These are phyloP conservation scores for Dendrolimus houi DNA, from an alignment of 2,888 invertebrate species.

Conservation along the genomic window DNA sequence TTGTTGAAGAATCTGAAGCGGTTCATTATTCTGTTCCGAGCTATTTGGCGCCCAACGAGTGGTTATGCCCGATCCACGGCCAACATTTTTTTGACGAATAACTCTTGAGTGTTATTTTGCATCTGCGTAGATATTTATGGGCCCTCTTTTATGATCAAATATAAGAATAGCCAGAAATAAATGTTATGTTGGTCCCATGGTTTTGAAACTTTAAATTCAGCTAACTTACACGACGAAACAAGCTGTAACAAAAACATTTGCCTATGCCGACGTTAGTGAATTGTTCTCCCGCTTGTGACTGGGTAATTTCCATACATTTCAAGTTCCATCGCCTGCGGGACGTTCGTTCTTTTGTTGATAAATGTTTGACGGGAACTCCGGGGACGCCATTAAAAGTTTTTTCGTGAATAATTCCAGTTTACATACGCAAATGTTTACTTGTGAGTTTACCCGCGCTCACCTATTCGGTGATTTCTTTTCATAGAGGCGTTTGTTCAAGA, in stretches of 20 bases:
- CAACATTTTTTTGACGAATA: slow-evolving; percentile 43
- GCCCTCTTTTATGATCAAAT: neutral
- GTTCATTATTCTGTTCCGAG: slow-evolving; percentile 58
- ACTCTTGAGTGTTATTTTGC: slow-evolving; percentile 21
- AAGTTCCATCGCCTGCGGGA: slow-evolving; percentile 76
- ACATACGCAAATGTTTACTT: slow-evolving; percentile 76
- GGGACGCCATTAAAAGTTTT: slow-evolving; percentile 77
- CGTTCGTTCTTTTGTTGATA: slow-evolving; percentile 77
- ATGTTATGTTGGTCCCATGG: neutral
- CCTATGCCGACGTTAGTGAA: slow-evolving; percentile 73
- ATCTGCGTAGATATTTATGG: neutral
- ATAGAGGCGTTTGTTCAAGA: slow-evolving; percentile 62
- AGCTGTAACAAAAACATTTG: slow-evolving; percentile 74
- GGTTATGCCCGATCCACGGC: slow-evolving; percentile 32
- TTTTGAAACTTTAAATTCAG: slow-evolving; percentile 53
- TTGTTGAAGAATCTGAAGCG: slow-evolving; percentile 50
- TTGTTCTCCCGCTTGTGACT: slow-evolving; percentile 74
- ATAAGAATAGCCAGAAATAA: neutral
- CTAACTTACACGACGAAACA: slow-evolving; percentile 58
- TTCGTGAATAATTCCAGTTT: slow-evolving; percentile 76
- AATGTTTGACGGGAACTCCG: slow-evolving; percentile 76
- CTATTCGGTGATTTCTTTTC: slow-evolving; percentile 74
- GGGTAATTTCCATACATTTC: slow-evolving; percentile 77
- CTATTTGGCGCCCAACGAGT: slow-evolving; percentile 57
- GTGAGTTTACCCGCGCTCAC: slow-evolving; percentile 69